Evolutionary conservation across 2,113 vertebrate genomes (phyloP).

Genomic region (Telmatochromis sp.): DNA sequence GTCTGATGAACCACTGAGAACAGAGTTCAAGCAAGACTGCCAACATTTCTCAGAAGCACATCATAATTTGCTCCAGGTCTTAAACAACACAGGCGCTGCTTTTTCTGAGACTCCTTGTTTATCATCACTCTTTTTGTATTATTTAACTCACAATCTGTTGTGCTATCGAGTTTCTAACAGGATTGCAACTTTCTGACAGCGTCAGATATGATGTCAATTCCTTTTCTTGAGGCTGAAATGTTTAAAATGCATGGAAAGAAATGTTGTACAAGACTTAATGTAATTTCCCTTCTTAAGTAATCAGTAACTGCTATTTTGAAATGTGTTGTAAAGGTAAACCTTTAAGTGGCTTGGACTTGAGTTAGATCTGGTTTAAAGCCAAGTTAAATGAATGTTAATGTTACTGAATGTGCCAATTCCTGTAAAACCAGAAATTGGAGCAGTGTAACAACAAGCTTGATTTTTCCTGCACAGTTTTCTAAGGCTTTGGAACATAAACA

Average conservation of each 20-base stretch:
- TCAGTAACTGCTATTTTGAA: background rate
- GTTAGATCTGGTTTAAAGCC: background rate
- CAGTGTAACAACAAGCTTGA: background rate
- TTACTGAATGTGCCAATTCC: background rate
- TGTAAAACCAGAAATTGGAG: background rate
- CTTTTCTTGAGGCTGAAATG: background rate
- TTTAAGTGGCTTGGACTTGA: background rate
- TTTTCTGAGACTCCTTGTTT: constrained; percentile 20
- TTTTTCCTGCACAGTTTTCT: background rate
- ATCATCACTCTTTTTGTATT: background rate
- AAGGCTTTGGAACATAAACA: constrained; percentile 13
- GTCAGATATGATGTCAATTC: background rate
- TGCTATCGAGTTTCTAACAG: background rate
- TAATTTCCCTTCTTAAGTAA: background rate
- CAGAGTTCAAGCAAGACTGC: constrained; percentile 21
- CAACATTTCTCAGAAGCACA: constrained; percentile 11
- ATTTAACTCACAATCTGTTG: background rate
- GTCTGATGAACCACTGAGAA: background rate
- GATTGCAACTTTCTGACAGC: background rate
- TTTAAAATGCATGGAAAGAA: background rate
- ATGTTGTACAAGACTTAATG: background rate
- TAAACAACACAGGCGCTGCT: background rate
- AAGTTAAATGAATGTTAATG: constrained; percentile 7
- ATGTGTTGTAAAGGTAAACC: background rate
- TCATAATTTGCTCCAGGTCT: background rate